Base-by-base conservation (phyloP, 2,888 invertebrate species). In the Latrodectus hesperus region DNA sequence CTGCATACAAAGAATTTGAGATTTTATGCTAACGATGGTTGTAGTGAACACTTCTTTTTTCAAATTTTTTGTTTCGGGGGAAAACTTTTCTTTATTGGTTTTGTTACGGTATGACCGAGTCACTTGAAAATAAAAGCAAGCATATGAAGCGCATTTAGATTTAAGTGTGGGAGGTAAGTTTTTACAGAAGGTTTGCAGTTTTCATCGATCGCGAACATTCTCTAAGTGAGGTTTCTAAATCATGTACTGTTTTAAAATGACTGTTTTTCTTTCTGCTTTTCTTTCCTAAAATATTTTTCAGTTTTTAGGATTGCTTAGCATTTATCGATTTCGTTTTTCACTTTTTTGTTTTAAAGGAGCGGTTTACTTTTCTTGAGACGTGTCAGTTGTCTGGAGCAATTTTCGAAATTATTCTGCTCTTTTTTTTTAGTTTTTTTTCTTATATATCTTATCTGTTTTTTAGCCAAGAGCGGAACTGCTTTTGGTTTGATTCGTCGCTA, bases 291-390 rank as follows among this genome's bases (percentile, higher is more conserved):
- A 22, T 82, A 60, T 76, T 67, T 51, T 55, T 68, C 68, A 72
- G 67, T 65, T 84, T 77, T 77, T 77, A 65, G 84, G 53, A 72
- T 72, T 75, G 68, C 77, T 84, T 84, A 72, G 84, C 84, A 84
- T 84, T 72, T 84, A 84, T 84, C 72, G 84, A 84, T 84, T 77
- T 67, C 49, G 49, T 14, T 38, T 71, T 70, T 67, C 55, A 55
- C 16, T 38, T 71, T 70, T 53, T 55, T 70, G 38, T 60, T 10
- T 14, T 12, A 11, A 77, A 64, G 77, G 72, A 84, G 22, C 70
- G 22, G 72, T 17, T 55, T 55, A n/a, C 67, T 75, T 75, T 82
- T 68, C 70, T 75, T 60, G 75, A 55, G 70, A 75, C 71, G 79
- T 70, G 60, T 38, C 38, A 71, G 49, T 60, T 70, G 51, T n/a